Evolutionary conservation across 2,797 vertebrate species (phyloP).

Genomic region (Pristis pectinata): DNA sequence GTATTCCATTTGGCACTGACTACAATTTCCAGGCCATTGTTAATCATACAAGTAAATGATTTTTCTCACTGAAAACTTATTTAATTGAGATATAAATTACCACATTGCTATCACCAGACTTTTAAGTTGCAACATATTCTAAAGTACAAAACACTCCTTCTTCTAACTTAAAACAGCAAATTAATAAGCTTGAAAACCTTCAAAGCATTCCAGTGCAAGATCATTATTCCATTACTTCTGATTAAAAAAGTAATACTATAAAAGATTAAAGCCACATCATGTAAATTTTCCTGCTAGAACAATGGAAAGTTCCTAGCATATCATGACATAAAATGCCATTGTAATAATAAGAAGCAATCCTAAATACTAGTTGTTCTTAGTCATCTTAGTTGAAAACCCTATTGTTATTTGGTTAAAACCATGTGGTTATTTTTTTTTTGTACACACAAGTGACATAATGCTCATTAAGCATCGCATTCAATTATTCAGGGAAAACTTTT

Average conservation of each 20-base stretch:
- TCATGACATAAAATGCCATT: not conserved
- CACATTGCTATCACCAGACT: not conserved
- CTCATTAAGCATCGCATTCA: not conserved
- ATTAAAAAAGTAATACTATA: not conserved
- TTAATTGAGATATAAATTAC: not conserved
- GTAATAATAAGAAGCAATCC: not conserved
- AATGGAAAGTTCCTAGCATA: not conserved
- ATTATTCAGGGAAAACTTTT: not conserved
- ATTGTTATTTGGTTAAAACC: not conserved
- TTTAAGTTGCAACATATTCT: not conserved
- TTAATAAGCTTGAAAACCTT: constrained; percentile 2
- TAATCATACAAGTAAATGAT: not conserved
- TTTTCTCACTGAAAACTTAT: not conserved
- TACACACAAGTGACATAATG: not conserved
- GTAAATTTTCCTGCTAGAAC: not conserved
- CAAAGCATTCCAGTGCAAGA: not conserved
- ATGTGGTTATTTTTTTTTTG: not conserved
- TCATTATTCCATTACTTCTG: not conserved
- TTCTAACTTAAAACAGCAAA: not conserved
- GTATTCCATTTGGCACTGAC: not conserved
- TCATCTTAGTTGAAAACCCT: not conserved
- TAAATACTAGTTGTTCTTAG: not conserved
- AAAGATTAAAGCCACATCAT: not conserved
- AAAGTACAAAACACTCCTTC: not conserved
- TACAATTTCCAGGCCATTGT: not conserved